Evolutionary conservation across 1,140 invertebrate species (phyloP), one percentile per base, ranked within the genome.

Genomic region (Halyomorpha halys): DNA sequence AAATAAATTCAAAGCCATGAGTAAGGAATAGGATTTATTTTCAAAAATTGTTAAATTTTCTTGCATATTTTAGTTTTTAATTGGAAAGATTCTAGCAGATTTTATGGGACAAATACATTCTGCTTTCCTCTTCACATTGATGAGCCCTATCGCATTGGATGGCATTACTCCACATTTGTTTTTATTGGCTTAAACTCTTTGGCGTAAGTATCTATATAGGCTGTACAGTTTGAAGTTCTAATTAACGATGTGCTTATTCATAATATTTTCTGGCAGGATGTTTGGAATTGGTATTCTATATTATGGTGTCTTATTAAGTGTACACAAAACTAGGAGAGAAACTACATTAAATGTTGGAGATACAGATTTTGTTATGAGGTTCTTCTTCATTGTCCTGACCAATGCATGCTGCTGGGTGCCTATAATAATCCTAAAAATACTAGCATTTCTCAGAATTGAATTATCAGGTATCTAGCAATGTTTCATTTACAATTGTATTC

Each of bases 401-500:
- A 83, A 90, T 71, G 80, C 79, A n/a, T 71, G 82, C 23, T 90
- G 87, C 70, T 90, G 87, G 87, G 77, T 81, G 9, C 87, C 87
- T 4, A 86, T 89, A 25, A 86, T 87, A 34, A 69, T 79, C 19
- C 74, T 87, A 51, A 89, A 90, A 72, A 77, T 85, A 44, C 69
- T 81, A 54, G 86, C 83, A 2, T 77, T 88, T 64, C 74, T 79
- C 64, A 75, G 78, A 65, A 73, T 78, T 54, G 75, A 78, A 60
- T 76, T 83, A 39, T 78, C 80, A 51, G 74, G 79, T 79, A 62
- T 61, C 23, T 56, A 4, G 15, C 14, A 25, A 2, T 56, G 18
- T 9, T 25, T 6, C 4, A 15, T 14, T 11, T 23, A 15, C 2
- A 25, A 56, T 56, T 5, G 13, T 47, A 21, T 19, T 21, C 9